phyloP scores from a whole-genome alignment of 2,797 vertebrate species.

The Valencia hispanica region DNA sequence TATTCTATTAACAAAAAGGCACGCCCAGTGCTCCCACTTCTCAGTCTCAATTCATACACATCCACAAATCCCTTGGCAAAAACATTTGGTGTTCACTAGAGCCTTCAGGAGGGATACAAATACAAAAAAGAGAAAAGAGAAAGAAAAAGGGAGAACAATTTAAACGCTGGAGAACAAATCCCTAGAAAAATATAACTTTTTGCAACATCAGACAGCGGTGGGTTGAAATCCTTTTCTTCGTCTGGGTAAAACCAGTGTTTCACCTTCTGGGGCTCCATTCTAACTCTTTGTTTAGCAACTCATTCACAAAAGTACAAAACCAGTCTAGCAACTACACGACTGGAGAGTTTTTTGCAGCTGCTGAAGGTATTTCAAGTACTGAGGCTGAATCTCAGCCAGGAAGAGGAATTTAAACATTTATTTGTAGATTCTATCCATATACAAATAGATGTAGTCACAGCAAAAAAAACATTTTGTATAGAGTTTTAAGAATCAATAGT shows the following conservation, averaged over 20 bases:
- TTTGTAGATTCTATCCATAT: background rate
- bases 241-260: conserved; percentile 37
- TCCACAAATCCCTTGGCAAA: conserved; percentile 79
- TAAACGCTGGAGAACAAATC: conserved; percentile 50
- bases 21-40: conserved; percentile 76
- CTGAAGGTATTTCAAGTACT: no score
- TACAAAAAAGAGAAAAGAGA: conserved; percentile 34
- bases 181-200: conserved; percentile 40
- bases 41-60: conserved; percentile 76
- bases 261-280: conserved; percentile 32
- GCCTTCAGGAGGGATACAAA: conserved; percentile 68
- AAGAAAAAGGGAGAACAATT: conserved; percentile 20
- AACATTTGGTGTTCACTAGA: conserved; percentile 79
- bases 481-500: background rate
- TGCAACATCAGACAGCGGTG: conserved; percentile 19
- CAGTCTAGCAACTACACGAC: conserved; percentile 3
- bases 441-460: background rate
- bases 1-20: conserved; percentile 82
- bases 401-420: background rate
- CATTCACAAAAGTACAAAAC: conserved; percentile 23
- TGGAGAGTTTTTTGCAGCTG: background rate
- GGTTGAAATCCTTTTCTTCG: conserved; percentile 25
- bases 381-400: background rate
- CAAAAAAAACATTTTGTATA: background rate
- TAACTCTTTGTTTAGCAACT: conserved; percentile 26